phyloP scores from a whole-genome alignment of 1,140 invertebrate species.

The Drosophila sturtevanti region DNA sequence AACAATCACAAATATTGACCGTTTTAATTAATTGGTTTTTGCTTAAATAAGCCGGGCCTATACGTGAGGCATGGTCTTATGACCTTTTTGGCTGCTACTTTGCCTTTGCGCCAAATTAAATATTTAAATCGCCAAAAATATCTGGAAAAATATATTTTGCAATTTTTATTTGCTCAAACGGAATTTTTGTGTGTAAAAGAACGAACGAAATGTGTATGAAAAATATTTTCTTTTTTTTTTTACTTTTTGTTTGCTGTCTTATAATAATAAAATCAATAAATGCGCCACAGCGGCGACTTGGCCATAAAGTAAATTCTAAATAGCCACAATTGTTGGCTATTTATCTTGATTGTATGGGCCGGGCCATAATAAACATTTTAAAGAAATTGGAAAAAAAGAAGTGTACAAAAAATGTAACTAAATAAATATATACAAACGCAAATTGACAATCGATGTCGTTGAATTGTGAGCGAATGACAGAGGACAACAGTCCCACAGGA shows the following conservation, averaged over 20 bases:
- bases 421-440: conserved; percentile 26
- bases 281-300: conserved; percentile 59
- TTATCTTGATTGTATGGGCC: conserved; percentile 70
- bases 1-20: conserved; percentile 61
- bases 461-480: conserved; percentile 8
- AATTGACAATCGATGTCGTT: conserved; percentile 41
- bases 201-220: conserved; percentile 30
- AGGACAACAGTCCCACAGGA: not conserved
- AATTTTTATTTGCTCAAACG: conserved; percentile 46
- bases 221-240: conserved; percentile 48
- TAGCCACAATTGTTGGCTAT: conserved; percentile 70
- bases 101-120: conserved; percentile 64
- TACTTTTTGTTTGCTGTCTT: conserved; percentile 14
- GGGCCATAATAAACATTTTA: conserved; percentile 62
- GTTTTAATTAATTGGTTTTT: conserved; percentile 77
- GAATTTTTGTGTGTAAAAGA: conserved; percentile 30
- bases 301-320: conserved; percentile 65
- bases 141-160: conserved; percentile 40
- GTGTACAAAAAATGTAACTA: not conserved
- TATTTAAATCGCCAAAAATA: conserved; percentile 68
- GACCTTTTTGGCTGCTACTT: conserved; percentile 30
- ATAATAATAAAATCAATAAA: conserved; percentile 80
- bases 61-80: conserved; percentile 19
- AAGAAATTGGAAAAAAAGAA: conserved; percentile 42
- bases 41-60: conserved; percentile 50